A percentile compares a stretch with the other conserved stretches of the same genome.
These are phyloP conservation scores for Trididemnum miniatum DNA, from an alignment of 23 tunicate species.

Conservation along the genomic window DNA sequence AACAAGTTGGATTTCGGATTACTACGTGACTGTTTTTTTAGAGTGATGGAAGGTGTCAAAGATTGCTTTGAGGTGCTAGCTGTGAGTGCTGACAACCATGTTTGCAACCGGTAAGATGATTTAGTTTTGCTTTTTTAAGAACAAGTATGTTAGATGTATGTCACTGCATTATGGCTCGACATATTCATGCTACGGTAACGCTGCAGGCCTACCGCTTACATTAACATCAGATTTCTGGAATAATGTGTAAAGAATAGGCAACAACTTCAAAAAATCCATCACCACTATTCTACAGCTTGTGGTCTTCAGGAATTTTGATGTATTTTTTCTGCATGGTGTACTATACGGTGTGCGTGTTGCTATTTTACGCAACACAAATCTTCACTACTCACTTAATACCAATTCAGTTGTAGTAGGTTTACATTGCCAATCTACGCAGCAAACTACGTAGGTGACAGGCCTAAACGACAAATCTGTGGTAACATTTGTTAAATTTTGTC, in stretches of 20 bases:
- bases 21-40: not conserved
- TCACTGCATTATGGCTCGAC: not conserved
- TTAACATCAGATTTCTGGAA: not conserved
- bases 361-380: no score
- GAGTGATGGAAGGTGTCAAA: conserved; percentile 7
- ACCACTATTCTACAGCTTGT: no score
- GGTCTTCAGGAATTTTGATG: no score
- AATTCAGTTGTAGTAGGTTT: not conserved
- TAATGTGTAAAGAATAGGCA: not conserved
- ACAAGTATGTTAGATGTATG: not conserved
- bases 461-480: not conserved
- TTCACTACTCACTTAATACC: no score
- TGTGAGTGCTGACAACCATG: conserved; percentile 17
- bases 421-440: not conserved
- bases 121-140: not conserved
- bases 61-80: not conserved
- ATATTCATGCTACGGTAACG: not conserved
- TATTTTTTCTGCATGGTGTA: not conserved
- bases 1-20: conserved; percentile 21
- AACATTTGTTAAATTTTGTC: not conserved
- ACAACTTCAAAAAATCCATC: no score
- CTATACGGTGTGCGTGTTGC: not conserved
- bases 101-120: not conserved
- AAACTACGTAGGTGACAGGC: not conserved
- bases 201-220: no score